These are phyloP conservation scores for Babyrousa celebensis DNA, from an alignment of 2,797 vertebrate genomes.

Conservation along the genomic window DNA sequence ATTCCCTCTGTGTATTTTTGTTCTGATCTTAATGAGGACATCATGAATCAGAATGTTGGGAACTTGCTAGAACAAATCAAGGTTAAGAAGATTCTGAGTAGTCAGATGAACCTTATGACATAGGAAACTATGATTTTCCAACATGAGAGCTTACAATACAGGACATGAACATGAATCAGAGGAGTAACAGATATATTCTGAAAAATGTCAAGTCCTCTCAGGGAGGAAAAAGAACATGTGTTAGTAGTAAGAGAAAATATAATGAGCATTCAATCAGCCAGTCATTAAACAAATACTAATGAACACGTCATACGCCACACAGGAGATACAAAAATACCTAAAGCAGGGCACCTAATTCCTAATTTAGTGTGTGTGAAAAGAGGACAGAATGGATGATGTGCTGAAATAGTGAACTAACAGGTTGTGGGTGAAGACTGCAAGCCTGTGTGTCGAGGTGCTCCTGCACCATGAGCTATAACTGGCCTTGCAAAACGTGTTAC, in stretches of 20 bases:
- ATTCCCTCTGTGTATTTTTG: neutral
- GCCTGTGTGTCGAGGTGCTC: neutral
- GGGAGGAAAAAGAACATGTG: neutral
- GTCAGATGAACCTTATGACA: constrained; percentile 67
- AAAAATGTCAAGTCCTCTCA: constrained; percentile 28
- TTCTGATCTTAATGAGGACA: constrained; percentile 18
- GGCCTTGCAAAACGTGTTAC: neutral
- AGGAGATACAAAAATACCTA: neutral
- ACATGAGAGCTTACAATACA: constrained; percentile 72
- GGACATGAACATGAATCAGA: constrained; percentile 73
- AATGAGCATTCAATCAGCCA: neutral
- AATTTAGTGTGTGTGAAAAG: neutral
- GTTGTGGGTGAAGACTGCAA: neutral
- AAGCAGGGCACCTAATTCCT: neutral
- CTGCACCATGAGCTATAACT: neutral
- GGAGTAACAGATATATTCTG: neutral
- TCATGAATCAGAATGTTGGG: constrained; percentile 75
- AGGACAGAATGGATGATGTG: neutral
- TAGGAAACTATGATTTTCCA: constrained; percentile 78
- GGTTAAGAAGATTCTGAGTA: constrained; percentile 36
- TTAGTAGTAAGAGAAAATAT: neutral
- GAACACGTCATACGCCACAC: neutral
- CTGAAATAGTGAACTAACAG: neutral
- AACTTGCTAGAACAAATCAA: constrained; percentile 59
- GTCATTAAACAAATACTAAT: neutral